These are phyloP conservation scores for Apeltes quadracus DNA, from an alignment of 2,113 vertebrate species.

Conservation along the genomic window DNA sequence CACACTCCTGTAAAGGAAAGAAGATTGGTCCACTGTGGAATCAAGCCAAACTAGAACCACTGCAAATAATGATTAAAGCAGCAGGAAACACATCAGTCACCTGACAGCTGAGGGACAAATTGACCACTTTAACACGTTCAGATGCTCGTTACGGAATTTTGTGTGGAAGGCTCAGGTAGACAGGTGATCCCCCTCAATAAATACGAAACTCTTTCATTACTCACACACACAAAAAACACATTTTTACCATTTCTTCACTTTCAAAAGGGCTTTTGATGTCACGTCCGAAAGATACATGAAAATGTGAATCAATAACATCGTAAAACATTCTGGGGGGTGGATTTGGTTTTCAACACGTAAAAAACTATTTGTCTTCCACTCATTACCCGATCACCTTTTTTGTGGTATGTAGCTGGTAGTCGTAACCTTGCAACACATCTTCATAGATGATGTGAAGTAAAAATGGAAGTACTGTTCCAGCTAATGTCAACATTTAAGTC, in stretches of 20 bases:
- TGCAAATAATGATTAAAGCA: not conserved
- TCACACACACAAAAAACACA: not conserved
- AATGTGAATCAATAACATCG: not conserved
- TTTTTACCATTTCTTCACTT: not conserved
- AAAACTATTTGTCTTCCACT: too few species aligned
- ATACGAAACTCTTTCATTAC: not conserved
- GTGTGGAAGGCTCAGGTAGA: not conserved
- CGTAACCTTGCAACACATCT: not conserved
- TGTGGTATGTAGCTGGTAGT: not conserved
- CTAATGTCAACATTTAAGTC: not conserved
- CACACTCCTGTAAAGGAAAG: not conserved
- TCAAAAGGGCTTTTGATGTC: not conserved
- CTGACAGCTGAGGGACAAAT: not conserved
- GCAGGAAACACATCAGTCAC: not conserved
- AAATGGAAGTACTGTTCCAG: not conserved
- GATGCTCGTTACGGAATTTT: not conserved
- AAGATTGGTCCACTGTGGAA: not conserved
- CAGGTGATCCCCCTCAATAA: not conserved
- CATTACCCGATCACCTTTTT: not conserved
- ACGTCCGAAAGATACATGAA: not conserved
- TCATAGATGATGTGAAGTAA: not conserved
- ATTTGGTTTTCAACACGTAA: not conserved
- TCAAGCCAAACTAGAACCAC: not conserved
- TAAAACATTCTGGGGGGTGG: not conserved
- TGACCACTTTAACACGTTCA: not conserved